phyloP scores from a whole-genome alignment of 2,797 vertebrate species.

The Myotis vivesi region DNA sequence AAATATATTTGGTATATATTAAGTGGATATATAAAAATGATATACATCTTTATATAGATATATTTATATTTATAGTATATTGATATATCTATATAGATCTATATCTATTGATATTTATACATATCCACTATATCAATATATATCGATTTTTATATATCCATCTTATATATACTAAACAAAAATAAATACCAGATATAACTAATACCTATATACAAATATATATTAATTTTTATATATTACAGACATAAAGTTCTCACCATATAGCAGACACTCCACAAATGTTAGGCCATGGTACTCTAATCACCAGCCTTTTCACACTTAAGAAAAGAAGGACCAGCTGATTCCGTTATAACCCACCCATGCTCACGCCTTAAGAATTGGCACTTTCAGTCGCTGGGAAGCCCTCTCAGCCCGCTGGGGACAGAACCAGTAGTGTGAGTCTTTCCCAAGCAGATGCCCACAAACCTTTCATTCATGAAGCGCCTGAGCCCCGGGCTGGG shows the following conservation, averaged over 20 bases:
- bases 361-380: slow-evolving; percentile 43
- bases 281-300: background rate
- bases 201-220: background rate
- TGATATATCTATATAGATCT: background rate
- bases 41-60: background rate
- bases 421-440: slow-evolving; percentile 59
- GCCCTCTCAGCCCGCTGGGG: background rate
- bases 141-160: background rate
- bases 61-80: background rate
- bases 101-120: background rate
- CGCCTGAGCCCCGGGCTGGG: background rate
- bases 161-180: background rate
- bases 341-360: slow-evolving; percentile 51
- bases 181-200: background rate
- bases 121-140: background rate
- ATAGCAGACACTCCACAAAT: background rate
- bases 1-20: background rate
- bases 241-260: slow-evolving; percentile 24
- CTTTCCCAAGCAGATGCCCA: slow-evolving; percentile 51
- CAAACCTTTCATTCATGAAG: slow-evolving; percentile 63
- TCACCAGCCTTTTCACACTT: background rate
- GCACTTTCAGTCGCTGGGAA: slow-evolving; percentile 53
- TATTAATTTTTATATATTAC: background rate
- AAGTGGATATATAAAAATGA: background rate
- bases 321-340: slow-evolving; percentile 51